Evolutionary conservation across 2,888 invertebrate genomes (phyloP).

Genomic region (Meta bourneti): DNA sequence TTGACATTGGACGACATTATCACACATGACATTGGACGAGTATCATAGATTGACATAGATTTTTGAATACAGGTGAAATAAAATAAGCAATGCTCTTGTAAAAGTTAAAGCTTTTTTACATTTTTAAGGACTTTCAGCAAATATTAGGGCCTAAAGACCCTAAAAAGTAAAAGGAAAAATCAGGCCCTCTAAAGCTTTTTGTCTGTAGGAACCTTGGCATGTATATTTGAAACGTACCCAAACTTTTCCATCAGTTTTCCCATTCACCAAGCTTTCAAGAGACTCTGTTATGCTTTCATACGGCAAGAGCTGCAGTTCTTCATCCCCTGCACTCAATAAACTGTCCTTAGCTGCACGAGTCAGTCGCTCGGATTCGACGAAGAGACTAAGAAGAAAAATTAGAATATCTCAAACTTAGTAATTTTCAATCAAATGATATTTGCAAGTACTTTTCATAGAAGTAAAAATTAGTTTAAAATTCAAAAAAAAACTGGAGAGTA

Average conservation of each 20-base stretch:
- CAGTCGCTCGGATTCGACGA: conserved; percentile 85
- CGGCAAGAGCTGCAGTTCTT: conserved; percentile 74
- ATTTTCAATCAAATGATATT: no score
- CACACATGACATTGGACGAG: no score
- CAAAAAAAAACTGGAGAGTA: neutral
- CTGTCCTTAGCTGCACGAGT: conserved; percentile 83
- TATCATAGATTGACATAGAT: no score
- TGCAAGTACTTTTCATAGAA: no score
- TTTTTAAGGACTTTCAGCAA: no score
- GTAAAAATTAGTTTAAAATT: neutral
- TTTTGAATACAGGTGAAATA: no score
- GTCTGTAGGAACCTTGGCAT: no score
- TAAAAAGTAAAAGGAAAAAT: neutral
- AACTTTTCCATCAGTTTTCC: conserved; percentile 76
- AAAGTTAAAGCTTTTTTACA: no score
- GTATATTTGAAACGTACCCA: conserved; percentile 77
- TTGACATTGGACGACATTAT: no score
- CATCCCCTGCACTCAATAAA: conserved; percentile 80
- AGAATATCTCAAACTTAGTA: neutral
- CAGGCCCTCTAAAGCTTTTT: no score
- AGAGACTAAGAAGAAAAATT: conserved; percentile 82
- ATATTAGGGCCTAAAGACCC: no score
- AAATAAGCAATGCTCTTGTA: no score
- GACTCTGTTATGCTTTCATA: conserved; percentile 77
- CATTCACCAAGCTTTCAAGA: conserved; percentile 72